phyloP scores from a whole-genome alignment of 1,140 invertebrate genomes.

The Saccostrea glomerata region DNA sequence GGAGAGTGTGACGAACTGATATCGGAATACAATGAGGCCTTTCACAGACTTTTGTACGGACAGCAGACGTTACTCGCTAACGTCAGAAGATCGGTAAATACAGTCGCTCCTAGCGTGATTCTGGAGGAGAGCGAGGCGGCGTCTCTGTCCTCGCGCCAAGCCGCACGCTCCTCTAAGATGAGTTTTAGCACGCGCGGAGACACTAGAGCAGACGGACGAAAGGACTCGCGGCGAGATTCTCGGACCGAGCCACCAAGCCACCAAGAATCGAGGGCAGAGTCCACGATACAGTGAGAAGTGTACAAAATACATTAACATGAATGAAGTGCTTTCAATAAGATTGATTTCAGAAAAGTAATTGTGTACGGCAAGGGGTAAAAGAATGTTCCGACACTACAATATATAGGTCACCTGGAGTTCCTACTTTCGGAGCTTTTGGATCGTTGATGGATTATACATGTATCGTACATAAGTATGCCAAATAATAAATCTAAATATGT shows the following conservation, averaged over 20 bases:
- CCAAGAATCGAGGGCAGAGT: slow-evolving; percentile 18
- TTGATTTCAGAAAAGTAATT: too few species aligned
- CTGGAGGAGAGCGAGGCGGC: slow-evolving; percentile 28
- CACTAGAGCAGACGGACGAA: slow-evolving; percentile 15
- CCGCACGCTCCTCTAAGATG: slow-evolving; percentile 1
- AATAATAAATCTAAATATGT: too few species aligned
- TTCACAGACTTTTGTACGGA: slow-evolving; percentile 47
- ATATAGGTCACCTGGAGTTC: too few species aligned
- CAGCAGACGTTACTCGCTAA: slow-evolving; percentile 49
- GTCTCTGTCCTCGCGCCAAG: not conserved
- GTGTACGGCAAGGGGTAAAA: too few species aligned
- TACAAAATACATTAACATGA: not conserved
- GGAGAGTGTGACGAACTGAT: slow-evolving; percentile 49
- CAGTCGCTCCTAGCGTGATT: slow-evolving; percentile 43
- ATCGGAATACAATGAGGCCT: slow-evolving; percentile 48
- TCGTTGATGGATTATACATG: too few species aligned
- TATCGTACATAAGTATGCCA: too few species aligned
- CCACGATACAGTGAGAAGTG: not conserved
- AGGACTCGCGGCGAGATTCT: not conserved
- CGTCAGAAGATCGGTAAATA: slow-evolving; percentile 42
- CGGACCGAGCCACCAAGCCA: not conserved
- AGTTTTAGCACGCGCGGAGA: slow-evolving; percentile 20
- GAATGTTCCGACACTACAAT: too few species aligned
- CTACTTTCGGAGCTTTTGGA: too few species aligned
- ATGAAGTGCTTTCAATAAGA: too few species aligned